phyloP scores from a whole-genome alignment of 2,113 vertebrate species.

The Terrapene triunguis region DNA sequence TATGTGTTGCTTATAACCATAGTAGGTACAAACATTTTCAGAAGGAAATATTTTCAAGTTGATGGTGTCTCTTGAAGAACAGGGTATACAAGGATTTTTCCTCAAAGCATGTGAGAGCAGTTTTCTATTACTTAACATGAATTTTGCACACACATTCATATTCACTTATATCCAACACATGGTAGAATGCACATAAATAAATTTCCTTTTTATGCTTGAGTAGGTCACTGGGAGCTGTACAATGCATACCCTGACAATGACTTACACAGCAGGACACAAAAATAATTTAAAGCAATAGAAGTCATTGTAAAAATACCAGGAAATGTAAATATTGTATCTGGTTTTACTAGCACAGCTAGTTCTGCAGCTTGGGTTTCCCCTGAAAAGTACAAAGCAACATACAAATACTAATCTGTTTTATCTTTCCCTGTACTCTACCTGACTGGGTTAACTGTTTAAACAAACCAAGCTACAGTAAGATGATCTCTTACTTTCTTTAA shows the following conservation, averaged over 20 bases:
- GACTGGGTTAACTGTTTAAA: conserved; percentile 9
- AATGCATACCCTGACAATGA: background rate
- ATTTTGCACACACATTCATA: background rate
- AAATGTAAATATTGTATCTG: conserved; percentile 22
- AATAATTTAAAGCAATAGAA: background rate
- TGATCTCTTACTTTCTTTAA: background rate
- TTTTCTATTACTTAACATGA: background rate
- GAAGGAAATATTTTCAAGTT: background rate
- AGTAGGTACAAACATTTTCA: conserved; percentile 16
- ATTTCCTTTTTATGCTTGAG: background rate
- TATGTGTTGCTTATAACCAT: background rate
- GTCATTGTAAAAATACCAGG: background rate
- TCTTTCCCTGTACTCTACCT: background rate
- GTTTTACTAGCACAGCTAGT: background rate
- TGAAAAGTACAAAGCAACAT: background rate
- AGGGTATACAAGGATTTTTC: background rate
- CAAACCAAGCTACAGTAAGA: conserved; percentile 1
- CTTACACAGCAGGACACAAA: background rate
- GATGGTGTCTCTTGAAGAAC: background rate
- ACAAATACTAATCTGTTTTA: background rate
- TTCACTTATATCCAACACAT: background rate
- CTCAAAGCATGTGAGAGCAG: background rate
- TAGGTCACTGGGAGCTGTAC: conserved; percentile 11
- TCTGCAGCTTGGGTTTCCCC: too few species aligned
- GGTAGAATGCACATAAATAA: background rate